Evolutionary conservation across 2,113 vertebrate species (phyloP).

Genomic region (Catharus fuscescens): DNA sequence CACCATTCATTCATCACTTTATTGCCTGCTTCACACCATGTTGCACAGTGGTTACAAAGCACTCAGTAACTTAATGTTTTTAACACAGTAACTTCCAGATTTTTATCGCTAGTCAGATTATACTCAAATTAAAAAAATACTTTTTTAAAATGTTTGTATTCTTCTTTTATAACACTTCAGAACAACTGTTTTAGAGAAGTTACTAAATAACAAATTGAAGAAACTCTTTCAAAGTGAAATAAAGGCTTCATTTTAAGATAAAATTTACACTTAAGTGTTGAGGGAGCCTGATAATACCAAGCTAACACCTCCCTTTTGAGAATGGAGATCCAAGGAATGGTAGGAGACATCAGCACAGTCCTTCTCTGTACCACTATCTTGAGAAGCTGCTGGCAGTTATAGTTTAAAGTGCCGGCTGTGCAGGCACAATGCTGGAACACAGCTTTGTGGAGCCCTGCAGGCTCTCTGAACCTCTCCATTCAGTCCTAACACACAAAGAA

Average conservation of each 20-base stretch:
- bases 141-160: background rate
- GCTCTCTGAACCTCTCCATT: background rate
- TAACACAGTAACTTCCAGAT: background rate
- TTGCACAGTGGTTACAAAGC: background rate
- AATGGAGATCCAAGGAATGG: background rate
- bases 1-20: background rate
- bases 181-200: background rate
- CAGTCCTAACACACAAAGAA: background rate
- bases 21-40: background rate
- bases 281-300: background rate
- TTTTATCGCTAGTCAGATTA: background rate
- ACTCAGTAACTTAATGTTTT: background rate
- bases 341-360: background rate
- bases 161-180: background rate
- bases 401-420: background rate
- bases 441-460: background rate
- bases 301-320: background rate
- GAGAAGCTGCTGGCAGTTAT: background rate
- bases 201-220: background rate
- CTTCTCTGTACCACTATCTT: background rate
- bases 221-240: background rate
- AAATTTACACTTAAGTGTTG: background rate
- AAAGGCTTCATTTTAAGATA: background rate
- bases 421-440: background rate
- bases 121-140: background rate